A percentile compares a stretch with the other conserved stretches of the same genome.
Evolutionary conservation across 2,888 invertebrate genomes (phyloP).

Genomic region (Lasioglossum morio): DNA sequence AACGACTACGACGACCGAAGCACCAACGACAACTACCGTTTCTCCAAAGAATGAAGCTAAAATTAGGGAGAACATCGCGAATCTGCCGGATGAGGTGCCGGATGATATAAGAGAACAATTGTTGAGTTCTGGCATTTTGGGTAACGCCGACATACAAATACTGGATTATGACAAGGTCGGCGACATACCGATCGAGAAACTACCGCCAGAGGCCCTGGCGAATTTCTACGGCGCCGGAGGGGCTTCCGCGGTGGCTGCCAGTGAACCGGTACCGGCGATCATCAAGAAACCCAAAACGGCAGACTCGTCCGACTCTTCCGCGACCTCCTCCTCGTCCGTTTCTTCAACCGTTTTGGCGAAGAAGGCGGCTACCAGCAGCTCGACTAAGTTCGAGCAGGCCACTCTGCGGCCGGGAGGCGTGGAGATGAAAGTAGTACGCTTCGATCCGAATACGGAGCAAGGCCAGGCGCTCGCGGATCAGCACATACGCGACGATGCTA

Average conservation of each 20-base stretch:
- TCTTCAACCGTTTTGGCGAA: conserved; percentile 55
- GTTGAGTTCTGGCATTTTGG: conserved; percentile 93
- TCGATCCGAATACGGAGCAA: conserved; percentile 90
- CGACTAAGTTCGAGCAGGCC: conserved; percentile 82
- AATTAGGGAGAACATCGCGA: conserved; percentile 83
- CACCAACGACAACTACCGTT: conserved; percentile 81
- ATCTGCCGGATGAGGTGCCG: conserved; percentile 94
- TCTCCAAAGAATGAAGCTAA: conserved; percentile 86
- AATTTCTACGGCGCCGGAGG: conserved; percentile 95
- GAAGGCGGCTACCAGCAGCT: conserved; percentile 56
- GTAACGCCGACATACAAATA: conserved; percentile 94
- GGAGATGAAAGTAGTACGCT: conserved; percentile 94
- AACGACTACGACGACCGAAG: conserved; percentile 84
- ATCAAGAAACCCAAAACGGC: conserved; percentile 83
- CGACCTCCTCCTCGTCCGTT: conserved; percentile 38
- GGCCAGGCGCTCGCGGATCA: conserved; percentile 90
- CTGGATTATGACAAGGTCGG: conserved; percentile 95
- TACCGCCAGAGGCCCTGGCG: conserved; percentile 94
- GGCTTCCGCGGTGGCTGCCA: conserved; percentile 88
- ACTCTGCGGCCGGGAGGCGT: conserved; percentile 87
- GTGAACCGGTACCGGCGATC: conserved; percentile 89
- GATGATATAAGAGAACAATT: conserved; percentile 94
- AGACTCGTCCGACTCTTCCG: conserved; percentile 31
- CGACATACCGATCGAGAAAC: conserved; percentile 92
- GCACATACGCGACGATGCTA: conserved; percentile 90